phyloP scores from a whole-genome alignment of 2,797 vertebrate genomes.

The Sebastes ruberrimus region DNA sequence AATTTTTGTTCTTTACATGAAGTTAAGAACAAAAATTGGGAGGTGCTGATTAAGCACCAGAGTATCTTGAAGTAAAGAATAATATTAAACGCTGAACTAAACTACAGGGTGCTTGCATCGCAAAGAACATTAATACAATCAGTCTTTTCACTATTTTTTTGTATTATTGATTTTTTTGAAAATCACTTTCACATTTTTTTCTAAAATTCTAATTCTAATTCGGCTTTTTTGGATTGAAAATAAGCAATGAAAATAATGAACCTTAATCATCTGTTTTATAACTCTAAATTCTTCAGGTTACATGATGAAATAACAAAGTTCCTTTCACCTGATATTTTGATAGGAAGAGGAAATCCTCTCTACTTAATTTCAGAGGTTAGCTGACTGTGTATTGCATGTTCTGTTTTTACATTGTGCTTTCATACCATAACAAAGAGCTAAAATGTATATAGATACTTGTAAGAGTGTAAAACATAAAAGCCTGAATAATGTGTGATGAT shows the following conservation, averaged over 20 bases:
- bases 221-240: neutral
- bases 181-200: neutral
- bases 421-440: too few relatives aligned
- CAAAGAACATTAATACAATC: neutral
- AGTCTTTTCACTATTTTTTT: neutral
- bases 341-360: too few relatives aligned
- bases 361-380: too few relatives aligned
- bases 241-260: neutral
- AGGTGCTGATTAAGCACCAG: neutral
- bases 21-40: neutral
- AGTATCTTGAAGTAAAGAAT: neutral
- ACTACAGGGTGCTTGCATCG: neutral
- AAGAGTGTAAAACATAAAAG: neutral
- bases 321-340: too few relatives aligned
- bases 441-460: neutral
- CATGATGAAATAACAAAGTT: neutral
- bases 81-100: neutral
- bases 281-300: neutral
- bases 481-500: neutral
- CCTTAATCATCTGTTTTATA: neutral
- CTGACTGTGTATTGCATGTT: neutral
- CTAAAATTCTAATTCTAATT: neutral
- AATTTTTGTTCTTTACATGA: too few relatives aligned
- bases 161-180: neutral
- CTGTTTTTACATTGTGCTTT: neutral